phyloP scores from a whole-genome alignment of 2,888 invertebrate species.

The Calliopum simillimum region DNA sequence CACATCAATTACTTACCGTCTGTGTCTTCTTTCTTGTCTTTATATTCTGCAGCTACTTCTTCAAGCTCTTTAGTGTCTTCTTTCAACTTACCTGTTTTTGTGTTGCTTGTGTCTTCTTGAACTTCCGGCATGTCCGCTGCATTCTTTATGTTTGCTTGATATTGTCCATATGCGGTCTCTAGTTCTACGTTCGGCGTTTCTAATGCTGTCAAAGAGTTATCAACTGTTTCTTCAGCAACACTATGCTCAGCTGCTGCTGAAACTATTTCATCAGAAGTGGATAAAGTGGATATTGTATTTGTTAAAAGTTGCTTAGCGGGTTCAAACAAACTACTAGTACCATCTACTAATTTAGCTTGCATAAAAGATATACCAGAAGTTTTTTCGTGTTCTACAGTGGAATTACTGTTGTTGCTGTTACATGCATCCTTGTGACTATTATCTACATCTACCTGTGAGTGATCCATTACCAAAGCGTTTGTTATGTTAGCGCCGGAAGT shows the following conservation, averaged over 20 bases:
- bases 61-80: too few relatives aligned
- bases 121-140: too few relatives aligned
- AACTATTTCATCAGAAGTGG: conserved; percentile 37
- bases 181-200: too few relatives aligned
- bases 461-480: conserved; percentile 1
- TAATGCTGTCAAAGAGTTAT: too few relatives aligned
- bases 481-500: not conserved
- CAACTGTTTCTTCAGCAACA: not conserved
- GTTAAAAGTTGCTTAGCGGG: conserved; percentile 31
- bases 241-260: conserved; percentile 13
- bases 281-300: conserved; percentile 12
- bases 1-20: too few relatives aligned
- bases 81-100: too few relatives aligned
- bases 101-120: too few relatives aligned
- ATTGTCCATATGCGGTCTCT: too few relatives aligned
- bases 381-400: conserved; percentile 24
- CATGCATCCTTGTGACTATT: conserved; percentile 12
- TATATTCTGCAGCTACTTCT: too few relatives aligned
- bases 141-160: too few relatives aligned
- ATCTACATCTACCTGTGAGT: conserved; percentile 31
- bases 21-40: too few relatives aligned
- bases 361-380: conserved; percentile 24
- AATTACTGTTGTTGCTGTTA: conserved; percentile 31
- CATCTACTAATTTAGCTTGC: conserved; percentile 45
- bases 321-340: conserved; percentile 51